Base-by-base conservation (phyloP, 2,797 vertebrate species). In the Sternotherus odoratus region DNA sequence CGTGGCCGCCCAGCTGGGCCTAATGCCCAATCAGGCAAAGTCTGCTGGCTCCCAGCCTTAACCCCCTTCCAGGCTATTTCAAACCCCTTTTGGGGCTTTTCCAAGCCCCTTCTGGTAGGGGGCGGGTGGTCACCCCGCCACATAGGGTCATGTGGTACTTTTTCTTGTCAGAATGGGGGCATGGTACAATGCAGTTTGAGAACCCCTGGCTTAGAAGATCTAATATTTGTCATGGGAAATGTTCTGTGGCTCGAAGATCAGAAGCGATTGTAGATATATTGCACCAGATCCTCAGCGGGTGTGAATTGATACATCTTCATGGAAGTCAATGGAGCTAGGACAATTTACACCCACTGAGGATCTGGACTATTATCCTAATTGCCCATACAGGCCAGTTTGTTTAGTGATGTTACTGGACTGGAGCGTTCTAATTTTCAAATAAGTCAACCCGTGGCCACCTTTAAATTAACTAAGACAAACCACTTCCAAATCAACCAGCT, bases 361-460 rank as follows among this genome's bases (percentile, higher is more conserved):
- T 92, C n/a, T 74, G 78, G 12, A 28, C 80, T 57, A 69, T 36
- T 36, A 30, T 26, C 12, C 43, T 15, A 48, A 28, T 75, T 6
- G 6, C 72, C 24, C 21, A 12, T 26, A 46, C 46, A 74, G 66
- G 39, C 30, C 72, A 2, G 50, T 28, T 89, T 1, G 24, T 89
- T 50, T 74, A 78, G 56, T 77, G 66, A 56, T 79, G 60, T 19
- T 89, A 48, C 43, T 84, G 57, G 82, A 86, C 77, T 3, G 10
- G 91, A 88, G 43, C 30, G 49, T 93, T 69, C 79, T 84, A 83
- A 21, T 87, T 77, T 66, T 83, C 51, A 77, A 11, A 85, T 26
- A 50, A 54, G 49, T 69, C n/a, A 39, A 39, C 17, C 5, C 23
- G n/a, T 69, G 63, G 5, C 21, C 17, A 23, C 9, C 63, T 69